Base-by-base conservation (phyloP, 2,888 invertebrate genomes). In the Plusia festucae region DNA sequence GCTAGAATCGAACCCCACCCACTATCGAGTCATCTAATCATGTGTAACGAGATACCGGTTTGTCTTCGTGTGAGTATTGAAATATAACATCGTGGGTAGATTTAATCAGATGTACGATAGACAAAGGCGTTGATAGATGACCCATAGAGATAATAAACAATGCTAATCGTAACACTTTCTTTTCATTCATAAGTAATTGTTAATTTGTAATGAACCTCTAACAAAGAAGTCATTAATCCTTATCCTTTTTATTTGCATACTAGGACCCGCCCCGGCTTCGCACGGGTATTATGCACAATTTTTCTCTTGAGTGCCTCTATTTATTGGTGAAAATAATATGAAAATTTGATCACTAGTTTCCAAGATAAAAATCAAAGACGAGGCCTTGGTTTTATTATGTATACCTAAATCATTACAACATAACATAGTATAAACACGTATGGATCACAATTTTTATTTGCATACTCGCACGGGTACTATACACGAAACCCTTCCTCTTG, bases 131-230 rank as follows among this genome's bases (percentile, higher is more conserved):
- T 44, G 27, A 53, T 56, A 52, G 59, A 65, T 65, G 59, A 32
- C 49, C 53, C 15, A 63, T 63, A 51, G 22, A 40, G 57, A 65
- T 62, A 34, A 56, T 16, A 22, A 32, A 63, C 44, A 63, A 68
- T 51, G 62, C 58, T 57, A 65, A 62, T 30, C 27, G 30, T 56
- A 24, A 27, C 56, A 53, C 22, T 46, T 57, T 49, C 49, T 20
- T 49, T 56, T 44, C 27, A 22, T 27, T n/a, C 4, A 24, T 56
- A 18, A 15, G 9, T 18, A 4, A 49, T 49, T 46, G 13, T 11
- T 18, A 2, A 49, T 49, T 9, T 24, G n/a, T 40, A 55, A 15
- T 6, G n/a, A 15, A 27, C 9, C 2, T 11, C 16, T 32, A 13
- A 32, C 30, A 53, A 16, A 18, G 9, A 32, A 20, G 20, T 22